Evolutionary conservation across 53 echinoderm and acorn worm species (phyloP).

Genomic region (Paelopatides confundens): DNA sequence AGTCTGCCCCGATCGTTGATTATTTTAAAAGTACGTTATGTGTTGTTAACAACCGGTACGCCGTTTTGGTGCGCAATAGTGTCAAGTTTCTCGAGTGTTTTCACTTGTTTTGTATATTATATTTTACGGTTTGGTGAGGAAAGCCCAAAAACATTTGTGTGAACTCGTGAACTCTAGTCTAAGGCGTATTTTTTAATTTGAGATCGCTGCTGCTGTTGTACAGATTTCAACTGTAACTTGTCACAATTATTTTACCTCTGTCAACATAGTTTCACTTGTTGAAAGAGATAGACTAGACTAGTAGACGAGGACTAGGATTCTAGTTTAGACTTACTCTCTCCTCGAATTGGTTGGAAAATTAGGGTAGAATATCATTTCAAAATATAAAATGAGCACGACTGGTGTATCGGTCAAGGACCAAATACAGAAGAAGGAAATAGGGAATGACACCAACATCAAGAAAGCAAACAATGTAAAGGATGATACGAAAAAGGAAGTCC

Average conservation of each 20-base stretch:
- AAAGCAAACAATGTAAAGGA: neutral
- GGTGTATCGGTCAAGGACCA: neutral
- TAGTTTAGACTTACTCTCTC: neutral
- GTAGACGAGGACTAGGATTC: too few species aligned
- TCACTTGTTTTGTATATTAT: too few species aligned
- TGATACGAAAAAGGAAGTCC: slow-evolving; percentile 54
- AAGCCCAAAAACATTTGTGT: too few species aligned
- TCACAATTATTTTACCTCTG: neutral
- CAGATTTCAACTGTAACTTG: neutral
- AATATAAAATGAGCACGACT: neutral
- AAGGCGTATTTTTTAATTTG: too few species aligned
- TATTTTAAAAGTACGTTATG: too few species aligned
- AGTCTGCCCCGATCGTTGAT: too few species aligned
- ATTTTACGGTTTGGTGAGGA: too few species aligned
- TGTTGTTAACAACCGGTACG: too few species aligned
- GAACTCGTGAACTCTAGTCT: too few species aligned
- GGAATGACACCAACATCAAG: neutral
- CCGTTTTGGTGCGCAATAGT: slow-evolving; percentile 2
- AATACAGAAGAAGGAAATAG: neutral
- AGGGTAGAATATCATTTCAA: too few species aligned
- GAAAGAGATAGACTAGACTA: too few species aligned
- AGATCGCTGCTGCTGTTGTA: too few species aligned
- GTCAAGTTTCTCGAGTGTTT: slow-evolving; percentile 2
- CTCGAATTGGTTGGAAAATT: neutral
- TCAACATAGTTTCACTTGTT: neutral